phyloP scores from a whole-genome alignment of 2,888 invertebrate genomes.

The Apomyelois bistriatella region DNA sequence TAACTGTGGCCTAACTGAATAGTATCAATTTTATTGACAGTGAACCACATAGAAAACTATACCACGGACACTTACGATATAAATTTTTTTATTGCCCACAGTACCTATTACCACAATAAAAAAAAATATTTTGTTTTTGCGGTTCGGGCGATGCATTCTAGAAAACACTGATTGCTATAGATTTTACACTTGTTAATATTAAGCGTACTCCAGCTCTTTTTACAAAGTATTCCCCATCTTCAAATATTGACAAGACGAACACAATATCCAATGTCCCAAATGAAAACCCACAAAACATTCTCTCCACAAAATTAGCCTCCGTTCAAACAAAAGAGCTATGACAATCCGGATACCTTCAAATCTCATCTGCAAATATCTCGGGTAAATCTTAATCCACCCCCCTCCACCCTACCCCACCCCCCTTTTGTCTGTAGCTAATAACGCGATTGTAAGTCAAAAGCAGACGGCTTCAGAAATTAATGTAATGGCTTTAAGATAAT shows the following conservation, averaged over 20 bases:
- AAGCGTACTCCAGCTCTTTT: not conserved
- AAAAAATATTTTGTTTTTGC: too few relatives aligned
- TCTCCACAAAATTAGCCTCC: slow-evolving; percentile 37
- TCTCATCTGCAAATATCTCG: slow-evolving; percentile 68
- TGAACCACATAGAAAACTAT: too few relatives aligned
- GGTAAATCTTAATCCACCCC: slow-evolving; percentile 62
- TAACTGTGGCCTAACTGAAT: too few relatives aligned
- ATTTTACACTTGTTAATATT: too few relatives aligned
- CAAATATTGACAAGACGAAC: not conserved
- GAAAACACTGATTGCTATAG: too few relatives aligned
- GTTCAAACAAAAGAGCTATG: slow-evolving; percentile 42
- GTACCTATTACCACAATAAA: too few relatives aligned
- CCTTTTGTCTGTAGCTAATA: slow-evolving; percentile 51
- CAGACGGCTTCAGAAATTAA: slow-evolving; percentile 63
- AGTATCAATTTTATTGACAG: too few relatives aligned
- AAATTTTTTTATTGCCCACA: too few relatives aligned
- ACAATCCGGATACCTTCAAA: slow-evolving; percentile 50
- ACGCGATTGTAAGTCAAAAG: slow-evolving; percentile 48
- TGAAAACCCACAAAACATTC: slow-evolving; percentile 20
- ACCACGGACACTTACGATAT: too few relatives aligned
- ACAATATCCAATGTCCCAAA: slow-evolving; percentile 2
- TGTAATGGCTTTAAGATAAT: slow-evolving; percentile 55
- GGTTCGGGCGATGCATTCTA: too few relatives aligned
- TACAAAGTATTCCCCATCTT: not conserved
- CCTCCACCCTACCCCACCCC: slow-evolving; percentile 20